These are phyloP conservation scores for Hylaeus volcanicus DNA, from an alignment of 1,140 invertebrate genomes.

Conservation along the genomic window DNA sequence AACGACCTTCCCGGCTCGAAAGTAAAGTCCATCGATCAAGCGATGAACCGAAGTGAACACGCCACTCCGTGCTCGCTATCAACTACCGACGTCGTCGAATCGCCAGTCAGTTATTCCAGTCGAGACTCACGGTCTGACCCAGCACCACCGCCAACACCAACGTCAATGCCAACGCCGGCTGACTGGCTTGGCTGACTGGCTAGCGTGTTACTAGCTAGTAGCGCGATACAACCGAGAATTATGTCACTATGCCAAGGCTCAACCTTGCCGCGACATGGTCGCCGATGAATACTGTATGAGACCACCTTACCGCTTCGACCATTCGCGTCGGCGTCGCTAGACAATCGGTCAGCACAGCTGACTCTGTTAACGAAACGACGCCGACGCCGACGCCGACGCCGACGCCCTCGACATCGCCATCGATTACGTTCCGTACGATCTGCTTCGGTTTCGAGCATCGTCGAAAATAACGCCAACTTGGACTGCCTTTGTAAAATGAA, in stretches of 20 bases:
- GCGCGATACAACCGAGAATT: conserved; percentile 67
- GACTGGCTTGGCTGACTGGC: conserved; percentile 26
- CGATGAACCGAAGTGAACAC: conserved; percentile 49
- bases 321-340: neutral
- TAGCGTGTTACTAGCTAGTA: conserved; percentile 64
- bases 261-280: conserved; percentile 67
- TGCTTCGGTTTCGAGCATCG: neutral
- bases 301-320: conserved; percentile 69
- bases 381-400: neutral
- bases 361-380: neutral
- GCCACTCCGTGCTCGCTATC: conserved; percentile 31
- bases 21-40: conserved; percentile 51
- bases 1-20: conserved; percentile 46
- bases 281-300: conserved; percentile 74
- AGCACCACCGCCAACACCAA: conserved; percentile 1
- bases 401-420: neutral
- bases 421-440: neutral
- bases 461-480: neutral
- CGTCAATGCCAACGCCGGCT: no score
- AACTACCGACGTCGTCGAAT: conserved; percentile 11
- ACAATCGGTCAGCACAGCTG: neutral
- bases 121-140: conserved; percentile 50
- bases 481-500: no score
- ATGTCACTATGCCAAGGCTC: conserved; percentile 77
- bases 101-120: conserved; percentile 47